Percentiles rank a stretch among this genome's conserved stretches.
phyloP scores from a whole-genome alignment of 2,888 invertebrate species.

The Hoplodrina ambigua region DNA sequence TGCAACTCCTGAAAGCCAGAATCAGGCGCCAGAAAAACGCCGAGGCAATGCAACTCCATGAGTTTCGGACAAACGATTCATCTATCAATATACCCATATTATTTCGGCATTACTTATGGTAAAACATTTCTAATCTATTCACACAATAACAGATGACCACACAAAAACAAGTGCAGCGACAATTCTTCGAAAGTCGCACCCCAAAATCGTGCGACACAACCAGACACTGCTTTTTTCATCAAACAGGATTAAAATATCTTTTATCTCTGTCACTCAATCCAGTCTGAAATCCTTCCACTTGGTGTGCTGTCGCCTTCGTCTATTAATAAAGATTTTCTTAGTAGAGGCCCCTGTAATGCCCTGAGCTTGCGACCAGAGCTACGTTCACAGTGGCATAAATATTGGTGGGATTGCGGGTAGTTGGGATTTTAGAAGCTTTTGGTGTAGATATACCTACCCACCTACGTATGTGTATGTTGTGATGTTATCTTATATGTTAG shows the following conservation, averaged over 20 bases:
- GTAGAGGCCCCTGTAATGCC: slow-evolving; percentile 72
- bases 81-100: too few species aligned
- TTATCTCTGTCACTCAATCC: slow-evolving; percentile 77
- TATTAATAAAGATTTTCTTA: slow-evolving; percentile 88
- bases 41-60: too few species aligned
- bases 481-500: neutral
- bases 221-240: slow-evolving; percentile 57
- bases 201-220: slow-evolving; percentile 12
- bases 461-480: neutral
- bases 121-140: too few species aligned
- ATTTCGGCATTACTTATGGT: too few species aligned
- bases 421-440: slow-evolving; percentile 32
- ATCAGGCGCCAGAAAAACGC: too few species aligned
- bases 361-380: slow-evolving; percentile 48
- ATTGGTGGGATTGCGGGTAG: slow-evolving; percentile 53
- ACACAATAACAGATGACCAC: neutral
- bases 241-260: slow-evolving; percentile 69
- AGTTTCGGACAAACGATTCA: too few species aligned
- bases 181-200: neutral
- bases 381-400: slow-evolving; percentile 55
- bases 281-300: slow-evolving; percentile 57
- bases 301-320: slow-evolving; percentile 66
- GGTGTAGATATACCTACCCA: neutral
- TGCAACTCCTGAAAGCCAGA: too few species aligned
- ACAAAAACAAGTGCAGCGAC: neutral